Base-by-base conservation (phyloP, 1,140 invertebrate genomes). In the Grapholita molesta region DNA sequence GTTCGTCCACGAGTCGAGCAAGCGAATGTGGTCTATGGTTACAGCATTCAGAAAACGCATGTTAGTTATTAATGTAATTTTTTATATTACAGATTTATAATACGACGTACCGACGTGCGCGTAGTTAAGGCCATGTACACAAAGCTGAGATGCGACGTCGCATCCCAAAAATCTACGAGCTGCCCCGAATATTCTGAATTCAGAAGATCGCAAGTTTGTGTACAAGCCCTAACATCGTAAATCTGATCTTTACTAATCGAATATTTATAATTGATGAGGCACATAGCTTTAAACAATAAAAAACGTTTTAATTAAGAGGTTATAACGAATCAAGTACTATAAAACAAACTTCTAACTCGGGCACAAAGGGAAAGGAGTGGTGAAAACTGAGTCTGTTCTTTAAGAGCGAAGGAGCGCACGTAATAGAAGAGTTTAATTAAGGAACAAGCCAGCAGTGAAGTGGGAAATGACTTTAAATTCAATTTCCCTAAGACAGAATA, bases 401-500 rank as follows among this genome's bases (percentile, higher is more conserved):
- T 21, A 21, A 18, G 42, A 48, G 55, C 25, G 7, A 61, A 61
- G 55, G 25, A 57, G 53, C 25, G 23, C 12, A 64, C 5, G 57
- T 64, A 15, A 75, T 71, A 61, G 75, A 73, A 74, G 67, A 70
- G 70, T 78, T 78, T 80, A 75, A 82, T 82, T 71, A 82, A 75
- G 72, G 52, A 70, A 74, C 68, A 69, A 78, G 74, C 70, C 72
- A 67, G 75, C 70, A 65, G 48, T 61, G 71, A 70, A 73, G 68
- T 66, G 53, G 70, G 66, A 72, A 78, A 74, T 68, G 68, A 74
- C 70, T 76, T 67, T 68, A 76, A 84, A 83, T 85, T 79, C 77
- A 83, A 84, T 84, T 84, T 84, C 77, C 76, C 73, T 78, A 77
- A 76, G 76, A 82, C 74, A 73, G 72, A 76, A 80, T 79, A 82